Evolutionary conservation across 1,140 invertebrate species (phyloP).

Genomic region (Hesperophylax magnus): DNA sequence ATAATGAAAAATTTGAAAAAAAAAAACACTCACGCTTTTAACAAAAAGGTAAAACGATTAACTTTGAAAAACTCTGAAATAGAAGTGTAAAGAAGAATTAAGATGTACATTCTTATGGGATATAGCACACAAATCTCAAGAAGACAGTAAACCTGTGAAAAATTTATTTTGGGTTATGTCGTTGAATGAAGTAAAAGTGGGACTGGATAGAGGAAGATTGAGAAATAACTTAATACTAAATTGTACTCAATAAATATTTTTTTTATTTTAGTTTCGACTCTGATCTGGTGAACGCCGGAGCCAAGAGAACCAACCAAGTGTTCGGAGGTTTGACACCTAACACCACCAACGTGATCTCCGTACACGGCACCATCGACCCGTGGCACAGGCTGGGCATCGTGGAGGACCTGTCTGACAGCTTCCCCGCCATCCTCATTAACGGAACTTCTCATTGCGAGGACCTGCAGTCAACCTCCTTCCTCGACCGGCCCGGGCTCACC

Average conservation of each 20-base stretch:
- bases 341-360: conserved; percentile 75
- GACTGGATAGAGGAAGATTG: too few species aligned
- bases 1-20: too few species aligned
- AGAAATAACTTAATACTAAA: too few species aligned
- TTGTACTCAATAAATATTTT: not conserved
- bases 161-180: too few species aligned
- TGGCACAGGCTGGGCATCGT: conserved; percentile 76
- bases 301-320: conserved; percentile 73
- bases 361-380: conserved; percentile 77
- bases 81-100: too few species aligned
- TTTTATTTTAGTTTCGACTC: conserved; percentile 64
- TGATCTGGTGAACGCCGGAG: conserved; percentile 66
- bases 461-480: conserved; percentile 71
- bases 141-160: too few species aligned
- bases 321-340: conserved; percentile 73
- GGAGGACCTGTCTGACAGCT: conserved; percentile 67
- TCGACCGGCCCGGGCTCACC: conserved; percentile 73
- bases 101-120: too few species aligned
- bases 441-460: conserved; percentile 84
- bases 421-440: conserved; percentile 72
- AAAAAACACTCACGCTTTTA: too few species aligned
- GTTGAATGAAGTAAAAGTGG: too few species aligned
- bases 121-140: too few species aligned
- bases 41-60: too few species aligned
- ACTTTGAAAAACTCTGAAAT: too few species aligned